Conservation (phyloP, 2,113 vertebrate genomes). For the Canis aureus region DNA sequence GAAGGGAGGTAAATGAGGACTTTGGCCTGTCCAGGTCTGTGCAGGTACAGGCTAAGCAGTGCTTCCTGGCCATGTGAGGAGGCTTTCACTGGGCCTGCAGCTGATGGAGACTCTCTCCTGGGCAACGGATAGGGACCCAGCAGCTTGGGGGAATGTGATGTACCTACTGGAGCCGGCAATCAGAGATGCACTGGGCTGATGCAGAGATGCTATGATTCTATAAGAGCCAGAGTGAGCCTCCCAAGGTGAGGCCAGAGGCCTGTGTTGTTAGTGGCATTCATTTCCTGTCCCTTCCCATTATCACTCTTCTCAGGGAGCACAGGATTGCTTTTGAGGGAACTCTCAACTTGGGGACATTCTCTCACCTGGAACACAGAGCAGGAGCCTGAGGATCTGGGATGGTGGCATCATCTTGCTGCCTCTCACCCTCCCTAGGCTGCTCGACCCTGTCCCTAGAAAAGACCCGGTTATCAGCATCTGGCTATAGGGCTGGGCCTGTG, state of each 20-base stretch:
- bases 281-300: background rate
- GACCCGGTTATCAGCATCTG: background rate
- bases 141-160: background rate
- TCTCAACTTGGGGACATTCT: background rate
- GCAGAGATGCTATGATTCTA: background rate
- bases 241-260: background rate
- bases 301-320: background rate
- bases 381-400: background rate
- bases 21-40: background rate
- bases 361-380: background rate
- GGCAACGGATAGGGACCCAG: background rate
- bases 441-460: background rate
- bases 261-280: background rate
- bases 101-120: background rate
- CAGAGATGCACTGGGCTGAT: background rate
- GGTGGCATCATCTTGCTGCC: background rate
- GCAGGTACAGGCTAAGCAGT: background rate
- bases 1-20: background rate
- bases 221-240: background rate
- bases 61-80: background rate
- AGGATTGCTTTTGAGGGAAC: accelerated
- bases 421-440: background rate
- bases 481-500: background rate
- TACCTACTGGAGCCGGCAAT: background rate
- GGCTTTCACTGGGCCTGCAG: background rate